Base-by-base conservation (phyloP, 2,888 invertebrate species). In the Linnaemya tessellans region DNA sequence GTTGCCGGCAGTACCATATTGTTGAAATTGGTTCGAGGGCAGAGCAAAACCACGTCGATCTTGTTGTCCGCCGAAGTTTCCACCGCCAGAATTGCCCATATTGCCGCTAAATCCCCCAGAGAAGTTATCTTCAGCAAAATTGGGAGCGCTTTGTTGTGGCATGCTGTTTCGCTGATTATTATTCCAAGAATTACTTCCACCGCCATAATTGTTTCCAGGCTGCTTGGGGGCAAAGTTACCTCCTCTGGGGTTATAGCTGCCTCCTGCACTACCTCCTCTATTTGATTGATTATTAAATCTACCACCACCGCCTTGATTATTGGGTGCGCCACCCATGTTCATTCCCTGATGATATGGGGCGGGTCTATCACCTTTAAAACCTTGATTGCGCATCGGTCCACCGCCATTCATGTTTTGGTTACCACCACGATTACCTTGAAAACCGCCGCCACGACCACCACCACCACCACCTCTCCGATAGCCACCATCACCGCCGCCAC, bases 41-140 rank as follows among this genome's bases (percentile, higher is more conserved):
- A 92, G 85, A 1, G 91, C 90, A 80, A 92, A 92, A 3, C 92
- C 92, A 11, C 92, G 89, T 18, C 92, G 89, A 87, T 92, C 92
- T 88, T 92, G 92, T n/a, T 85, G 85, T 11, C 86, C 87, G 8
- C 88, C 87, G 74, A 84, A 87, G 65, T 82, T 87, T 7, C 87
- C 87, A 18, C 71, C 84, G 41, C 78, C 43, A 5, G 80, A 22
- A 70, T 86, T 86, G 4, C 87, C 87, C 74, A 87, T 88, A 84
- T 87, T 88, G 18, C 88, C 87, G 79, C 88, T 87, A 73, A 88
- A 86, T 15, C 87, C 78, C 62, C 88, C 83, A 25, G 88, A 62
- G 54, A 86, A 71, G 64, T 84, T 62, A 4, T 89, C 79, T 56
- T 83, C 88, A 25, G 88, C 88, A 58, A 87, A 87, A 70, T 93